A percentile compares a stretch with the other conserved stretches of the same genome.
Evolutionary conservation across 2,797 vertebrate genomes (phyloP).

Genomic region (Tragelaphus eurycerus): DNA sequence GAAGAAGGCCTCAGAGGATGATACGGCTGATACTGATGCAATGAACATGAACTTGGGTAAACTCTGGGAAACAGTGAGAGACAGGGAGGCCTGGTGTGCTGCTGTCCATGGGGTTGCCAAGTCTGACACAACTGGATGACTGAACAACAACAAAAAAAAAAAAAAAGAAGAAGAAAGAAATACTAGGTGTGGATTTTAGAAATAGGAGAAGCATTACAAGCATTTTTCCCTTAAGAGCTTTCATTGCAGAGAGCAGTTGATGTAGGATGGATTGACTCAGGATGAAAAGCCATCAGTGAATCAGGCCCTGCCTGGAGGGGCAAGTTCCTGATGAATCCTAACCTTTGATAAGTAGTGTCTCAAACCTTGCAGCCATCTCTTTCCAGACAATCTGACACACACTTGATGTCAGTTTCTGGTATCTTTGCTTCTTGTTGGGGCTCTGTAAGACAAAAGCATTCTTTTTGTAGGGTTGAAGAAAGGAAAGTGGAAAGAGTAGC

Average conservation of each 20-base stretch:
- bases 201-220: not conserved
- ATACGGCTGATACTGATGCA: not conserved
- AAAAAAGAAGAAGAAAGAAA: not conserved
- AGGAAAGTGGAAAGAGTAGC: not conserved
- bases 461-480: not conserved
- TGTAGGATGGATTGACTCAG: not conserved
- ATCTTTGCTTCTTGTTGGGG: not conserved
- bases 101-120: not conserved
- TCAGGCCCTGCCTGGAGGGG: not conserved
- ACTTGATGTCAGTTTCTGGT: not conserved
- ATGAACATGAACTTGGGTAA: not conserved
- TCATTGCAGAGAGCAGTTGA: not conserved
- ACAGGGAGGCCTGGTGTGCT: not conserved
- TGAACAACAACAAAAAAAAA: not conserved
- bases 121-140: not conserved
- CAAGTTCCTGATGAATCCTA: not conserved
- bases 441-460: not conserved
- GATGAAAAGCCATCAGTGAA: not conserved
- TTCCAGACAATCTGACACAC: not conserved
- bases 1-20: not conserved
- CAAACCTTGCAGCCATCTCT: not conserved
- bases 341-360: not conserved
- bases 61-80: not conserved
- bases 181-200: not conserved
- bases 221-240: not conserved